phyloP scores from a whole-genome alignment of 2,113 vertebrate genomes.

The Pomatostomus ruficeps region DNA sequence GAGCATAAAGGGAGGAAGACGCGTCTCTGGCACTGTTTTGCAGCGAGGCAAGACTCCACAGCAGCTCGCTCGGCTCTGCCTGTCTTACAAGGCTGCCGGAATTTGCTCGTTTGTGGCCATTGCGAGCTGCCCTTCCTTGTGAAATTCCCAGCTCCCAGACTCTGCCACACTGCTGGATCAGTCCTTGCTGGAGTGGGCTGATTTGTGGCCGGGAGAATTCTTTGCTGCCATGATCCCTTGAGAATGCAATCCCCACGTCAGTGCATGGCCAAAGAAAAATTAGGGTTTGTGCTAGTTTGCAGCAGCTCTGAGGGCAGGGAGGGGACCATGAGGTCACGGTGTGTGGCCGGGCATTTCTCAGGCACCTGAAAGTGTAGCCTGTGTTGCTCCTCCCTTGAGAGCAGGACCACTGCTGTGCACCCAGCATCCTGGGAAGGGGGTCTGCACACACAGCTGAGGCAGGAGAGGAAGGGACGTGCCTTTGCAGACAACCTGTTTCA shows the following conservation, averaged over 20 bases:
- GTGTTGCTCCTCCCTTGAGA: background rate
- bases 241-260: background rate
- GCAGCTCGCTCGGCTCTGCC: background rate
- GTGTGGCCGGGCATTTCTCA: background rate
- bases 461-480: background rate
- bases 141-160: background rate
- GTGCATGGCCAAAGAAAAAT: background rate
- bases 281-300: background rate
- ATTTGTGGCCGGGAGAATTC: background rate
- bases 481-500: constrained; percentile 8
- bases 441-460: background rate
- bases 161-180: background rate
- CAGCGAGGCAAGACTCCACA: background rate
- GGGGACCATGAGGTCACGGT: background rate
- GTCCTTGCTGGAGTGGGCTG: background rate
- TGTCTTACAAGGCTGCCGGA: background rate
- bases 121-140: background rate
- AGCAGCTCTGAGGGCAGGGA: background rate
- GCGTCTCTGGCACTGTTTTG: background rate
- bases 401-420: background rate
- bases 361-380: background rate
- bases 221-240: background rate
- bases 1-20: background rate
- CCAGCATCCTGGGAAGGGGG: no score
- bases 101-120: background rate